A percentile compares a stretch with the other conserved stretches of the same genome.
Conservation (phyloP, 1,140 invertebrate genomes). For the Dinothrombium tinctorium region DNA sequence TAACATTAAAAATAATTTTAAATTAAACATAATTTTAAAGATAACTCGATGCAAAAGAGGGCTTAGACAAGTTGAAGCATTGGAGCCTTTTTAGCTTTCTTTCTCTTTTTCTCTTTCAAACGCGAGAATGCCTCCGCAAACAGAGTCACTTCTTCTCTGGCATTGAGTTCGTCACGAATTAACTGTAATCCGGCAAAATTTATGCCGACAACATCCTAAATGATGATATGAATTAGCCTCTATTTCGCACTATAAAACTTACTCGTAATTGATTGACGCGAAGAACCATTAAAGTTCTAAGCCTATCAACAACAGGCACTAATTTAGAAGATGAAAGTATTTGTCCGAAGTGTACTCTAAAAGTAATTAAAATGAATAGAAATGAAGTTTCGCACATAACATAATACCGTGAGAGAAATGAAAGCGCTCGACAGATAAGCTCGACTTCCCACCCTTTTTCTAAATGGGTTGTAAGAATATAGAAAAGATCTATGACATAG, state of each 20-base stretch:
- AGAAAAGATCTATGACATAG: conserved; percentile 48
- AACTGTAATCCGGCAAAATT: conserved; percentile 5
- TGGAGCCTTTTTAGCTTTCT: background rate
- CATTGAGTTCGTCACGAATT: conserved; percentile 1
- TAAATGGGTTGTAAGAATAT: conserved; percentile 39
- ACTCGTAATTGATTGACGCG: background rate
- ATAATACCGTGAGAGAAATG: conserved; percentile 44
- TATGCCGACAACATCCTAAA: conserved; percentile 7
- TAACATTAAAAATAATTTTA: too few species aligned
- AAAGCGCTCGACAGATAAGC: conserved; percentile 40
- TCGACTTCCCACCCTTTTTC: conserved; percentile 42
- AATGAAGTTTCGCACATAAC: conserved; percentile 4
- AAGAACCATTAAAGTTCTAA: background rate
- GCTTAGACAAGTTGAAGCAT: too few species aligned
- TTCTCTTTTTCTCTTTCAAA: background rate
- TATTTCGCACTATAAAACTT: too few species aligned
- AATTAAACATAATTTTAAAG: too few species aligned
- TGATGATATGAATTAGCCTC: too few species aligned
- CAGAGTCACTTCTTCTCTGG: conserved; percentile 5
- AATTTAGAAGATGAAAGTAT: conserved; percentile 5
- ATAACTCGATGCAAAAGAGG: too few species aligned
- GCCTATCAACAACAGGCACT: conserved; percentile 3
- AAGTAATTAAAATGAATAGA: background rate
- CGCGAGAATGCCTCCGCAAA: conserved; percentile 3
- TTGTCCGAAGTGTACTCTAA: conserved; percentile 11